Base-by-base conservation (phyloP, 2,888 invertebrate species). In the Hypsopygia costalis region DNA sequence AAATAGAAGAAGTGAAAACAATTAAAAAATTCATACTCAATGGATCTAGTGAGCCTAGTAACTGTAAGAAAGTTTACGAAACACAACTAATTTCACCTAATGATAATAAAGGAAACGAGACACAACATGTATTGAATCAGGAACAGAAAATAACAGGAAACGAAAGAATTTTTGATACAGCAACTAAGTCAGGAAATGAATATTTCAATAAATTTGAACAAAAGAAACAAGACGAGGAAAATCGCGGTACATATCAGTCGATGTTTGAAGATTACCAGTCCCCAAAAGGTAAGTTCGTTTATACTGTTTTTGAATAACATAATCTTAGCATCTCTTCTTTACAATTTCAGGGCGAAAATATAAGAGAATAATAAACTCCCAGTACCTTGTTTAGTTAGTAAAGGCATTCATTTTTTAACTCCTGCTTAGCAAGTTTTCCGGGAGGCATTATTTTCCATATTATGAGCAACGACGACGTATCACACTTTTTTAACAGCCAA, bases 1-100 rank as follows among this genome's bases (percentile, higher is more conserved):
- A 89, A 69, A 63, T 77, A 6, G 83, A 89, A 66, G 87, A 90
- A 73, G 74, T 88, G 22, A 87, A 81, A 46, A 89, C 88, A n/a
- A 80, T 81, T 47, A 87, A 83, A 60, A 89, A 81, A 62, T 67
- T 87, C 41, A 56, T 82, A 21, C 54, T 88, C 2, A 89, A 88
- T 51, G 88, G 85, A 27, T 70, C 76, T 20, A 66, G 63, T 30
- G 69, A 64, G 12, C 44, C 50, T 11, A 53, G 40, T n/a, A 51
- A 63, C 34, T 44, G 44, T 40, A 43, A 49, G 3, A 44, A 43
- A 8, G 58, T 52, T 20, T 43, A 43, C 21, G 40, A 32, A 40
- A 44, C 44, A 29, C 58, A 40, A 25, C 11, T 11, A 11, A 31
- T 11, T 35, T 11, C 35, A 6, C 8, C 40, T 10, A 32, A 6